A percentile compares a stretch with the other conserved stretches of the same genome.
These are phyloP conservation scores for Channa striata DNA, from an alignment of 2,797 vertebrate species.

Conservation along the genomic window DNA sequence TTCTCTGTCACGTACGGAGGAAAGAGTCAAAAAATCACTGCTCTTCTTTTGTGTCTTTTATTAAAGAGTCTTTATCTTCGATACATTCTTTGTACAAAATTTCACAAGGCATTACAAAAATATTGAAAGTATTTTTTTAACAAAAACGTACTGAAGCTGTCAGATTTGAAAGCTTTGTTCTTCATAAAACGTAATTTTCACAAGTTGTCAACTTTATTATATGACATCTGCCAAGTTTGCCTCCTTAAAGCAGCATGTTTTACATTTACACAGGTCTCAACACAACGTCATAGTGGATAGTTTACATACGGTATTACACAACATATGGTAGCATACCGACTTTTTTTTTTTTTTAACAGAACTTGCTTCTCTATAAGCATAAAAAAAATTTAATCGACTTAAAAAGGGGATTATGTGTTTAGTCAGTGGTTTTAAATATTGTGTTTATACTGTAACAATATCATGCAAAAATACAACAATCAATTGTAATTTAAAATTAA, in stretches of 20 bases:
- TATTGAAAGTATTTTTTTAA: slow-evolving; percentile 46
- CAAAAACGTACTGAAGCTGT: slow-evolving; percentile 56
- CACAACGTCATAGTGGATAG: slow-evolving; percentile 68
- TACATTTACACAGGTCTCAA: slow-evolving; percentile 79
- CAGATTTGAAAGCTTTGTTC: slow-evolving; percentile 60
- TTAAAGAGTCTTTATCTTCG: slow-evolving; percentile 64
- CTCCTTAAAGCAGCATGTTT: slow-evolving; percentile 72
- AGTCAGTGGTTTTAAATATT: slow-evolving; percentile 62
- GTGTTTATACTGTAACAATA: slow-evolving; percentile 16
- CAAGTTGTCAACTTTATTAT: slow-evolving; percentile 51
- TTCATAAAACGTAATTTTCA: slow-evolving; percentile 59
- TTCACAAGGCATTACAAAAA: slow-evolving; percentile 75
- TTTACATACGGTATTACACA: slow-evolving; percentile 52
- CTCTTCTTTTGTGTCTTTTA: slow-evolving; percentile 58
- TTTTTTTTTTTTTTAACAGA: too few relatives aligned
- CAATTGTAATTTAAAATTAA: slow-evolving; percentile 21
- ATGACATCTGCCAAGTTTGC: slow-evolving; percentile 50
- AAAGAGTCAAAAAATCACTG: neutral
- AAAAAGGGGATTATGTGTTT: slow-evolving; percentile 10
- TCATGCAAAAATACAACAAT: slow-evolving; percentile 32
- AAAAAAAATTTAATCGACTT: slow-evolving; percentile 22
- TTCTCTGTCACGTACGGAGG: neutral
- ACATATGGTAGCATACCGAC: slow-evolving; percentile 23
- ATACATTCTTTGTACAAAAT: slow-evolving; percentile 66
- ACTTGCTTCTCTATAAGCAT: slow-evolving; percentile 2